Conservation (phyloP, 2,113 vertebrate genomes). For the Capreolus pygargus region DNA sequence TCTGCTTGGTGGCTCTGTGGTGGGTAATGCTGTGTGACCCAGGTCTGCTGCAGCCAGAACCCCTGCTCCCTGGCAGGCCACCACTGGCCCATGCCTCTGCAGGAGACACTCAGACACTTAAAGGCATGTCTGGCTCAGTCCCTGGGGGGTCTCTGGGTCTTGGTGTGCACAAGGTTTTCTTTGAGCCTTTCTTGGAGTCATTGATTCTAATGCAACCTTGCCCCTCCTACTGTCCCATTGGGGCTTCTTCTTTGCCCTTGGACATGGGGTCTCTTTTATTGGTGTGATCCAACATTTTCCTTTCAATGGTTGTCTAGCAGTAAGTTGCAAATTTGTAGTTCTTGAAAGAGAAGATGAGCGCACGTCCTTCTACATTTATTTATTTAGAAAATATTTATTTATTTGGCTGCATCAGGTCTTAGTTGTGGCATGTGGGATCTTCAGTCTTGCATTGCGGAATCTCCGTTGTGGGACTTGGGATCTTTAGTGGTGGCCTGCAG, state of each 20-base stretch:
- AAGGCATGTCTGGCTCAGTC: background rate
- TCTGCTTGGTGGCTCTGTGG: background rate
- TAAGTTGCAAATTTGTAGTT: background rate
- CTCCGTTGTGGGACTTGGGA: background rate
- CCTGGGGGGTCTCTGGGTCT: background rate
- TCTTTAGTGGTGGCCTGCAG: background rate
- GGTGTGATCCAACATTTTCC: background rate
- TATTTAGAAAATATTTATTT: background rate
- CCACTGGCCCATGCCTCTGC: background rate
- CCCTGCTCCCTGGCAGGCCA: background rate
- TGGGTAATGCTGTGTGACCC: background rate
- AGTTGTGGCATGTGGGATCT: background rate
- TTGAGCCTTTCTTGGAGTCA: background rate
- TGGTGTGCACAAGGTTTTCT: background rate
- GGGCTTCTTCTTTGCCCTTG: background rate
- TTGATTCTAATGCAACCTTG: background rate
- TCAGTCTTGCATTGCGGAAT: background rate
- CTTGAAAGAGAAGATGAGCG: background rate
- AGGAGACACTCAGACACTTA: background rate
- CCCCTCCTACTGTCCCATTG: background rate
- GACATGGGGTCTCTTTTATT: background rate
- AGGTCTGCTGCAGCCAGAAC: background rate
- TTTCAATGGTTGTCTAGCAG: background rate
- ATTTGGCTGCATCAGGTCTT: background rate
- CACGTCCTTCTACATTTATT: background rate